These are phyloP conservation scores for Polyommatus iphigenia DNA, from an alignment of 2,888 invertebrate genomes.

Conservation along the genomic window DNA sequence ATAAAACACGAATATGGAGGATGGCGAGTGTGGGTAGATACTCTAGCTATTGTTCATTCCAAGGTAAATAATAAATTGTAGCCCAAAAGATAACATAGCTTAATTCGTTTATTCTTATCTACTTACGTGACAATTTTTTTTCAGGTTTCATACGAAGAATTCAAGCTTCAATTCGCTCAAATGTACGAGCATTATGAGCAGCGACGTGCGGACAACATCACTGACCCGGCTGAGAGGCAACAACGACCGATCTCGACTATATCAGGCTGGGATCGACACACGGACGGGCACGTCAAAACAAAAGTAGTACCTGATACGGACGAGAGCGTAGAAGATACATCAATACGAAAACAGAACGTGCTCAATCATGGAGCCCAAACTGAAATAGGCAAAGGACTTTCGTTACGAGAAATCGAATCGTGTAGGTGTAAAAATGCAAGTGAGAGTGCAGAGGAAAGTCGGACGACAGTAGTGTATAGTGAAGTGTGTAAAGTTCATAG, in stretches of 20 bases:
- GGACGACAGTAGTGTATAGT: constrained; percentile 79
- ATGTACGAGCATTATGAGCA: constrained; percentile 98
- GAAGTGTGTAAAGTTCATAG: constrained; percentile 83
- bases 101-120: not conserved
- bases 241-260: constrained; percentile 97
- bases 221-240: constrained; percentile 95
- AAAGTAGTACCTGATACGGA: constrained; percentile 48
- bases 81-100: not conserved
- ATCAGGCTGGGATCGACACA: constrained; percentile 92
- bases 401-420: constrained; percentile 68
- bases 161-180: constrained; percentile 97
- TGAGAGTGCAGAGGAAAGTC: constrained; percentile 49
- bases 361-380: constrained; percentile 74
- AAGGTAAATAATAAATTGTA: constrained; percentile 82
- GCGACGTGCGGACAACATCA: constrained; percentile 95
- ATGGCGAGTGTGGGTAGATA: constrained; percentile 99
- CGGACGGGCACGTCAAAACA: constrained; percentile 46
- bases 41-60: constrained; percentile 98
- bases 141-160: constrained; percentile 98
- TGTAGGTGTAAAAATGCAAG: constrained; percentile 58
- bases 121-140: constrained; percentile 34
- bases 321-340: constrained; percentile 50
- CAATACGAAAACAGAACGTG: constrained; percentile 53
- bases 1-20: constrained; percentile 99
- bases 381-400: constrained; percentile 70